Evolutionary conservation across 2,888 invertebrate genomes (phyloP), one percentile per base, ranked within the genome.

Genomic region (Drosophila lacicola): DNA sequence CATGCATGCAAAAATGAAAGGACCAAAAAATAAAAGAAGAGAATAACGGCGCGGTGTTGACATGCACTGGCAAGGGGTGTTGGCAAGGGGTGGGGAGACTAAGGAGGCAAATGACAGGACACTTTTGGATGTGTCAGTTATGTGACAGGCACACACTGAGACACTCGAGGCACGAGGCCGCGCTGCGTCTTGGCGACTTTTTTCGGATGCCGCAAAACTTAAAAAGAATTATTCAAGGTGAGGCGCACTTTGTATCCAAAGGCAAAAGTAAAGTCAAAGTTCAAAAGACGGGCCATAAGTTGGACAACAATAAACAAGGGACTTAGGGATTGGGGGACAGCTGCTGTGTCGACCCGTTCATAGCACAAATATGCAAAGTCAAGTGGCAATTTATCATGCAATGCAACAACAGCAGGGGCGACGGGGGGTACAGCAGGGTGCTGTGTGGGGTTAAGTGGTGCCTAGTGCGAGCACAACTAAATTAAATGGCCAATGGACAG

Each of bases 321-420:
- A 70, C 69, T 53, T 56, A 44, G 55, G 44, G 64, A 65, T 36
- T 61, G 50, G 33, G 68, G 44, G 50, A 41, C 55, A 50, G 57
- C 54, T 51, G 60, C 56, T 44, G 64, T 17, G 51, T 42, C 75
- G 67, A 82, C 64, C 73, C 67, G 50, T 61, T 46, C 77, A 53
- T 69, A 72, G 57, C 78, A 64, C 83, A 82, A 87, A 76, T 82
- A 87, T 85, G 81, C 89, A 87, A 85, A 89, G 87, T 89, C 88
- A 89, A 87, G 89, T 89, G 89, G 81, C 88, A 87, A 87, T 89
- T 87, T 87, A 87, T 85, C 89, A 89, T 78, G 64, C 71, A 57
- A 64, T 70, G 81, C 82, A 70, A 41, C 53, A 78, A 11, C 54
- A 47, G 21, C 25, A 36, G 13, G 11, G 44, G 47, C 21, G 14